A percentile compares a stretch with the other conserved stretches of the same genome.
Conservation (phyloP, 2,113 vertebrate species). For the Phylloscopus trochilus region DNA sequence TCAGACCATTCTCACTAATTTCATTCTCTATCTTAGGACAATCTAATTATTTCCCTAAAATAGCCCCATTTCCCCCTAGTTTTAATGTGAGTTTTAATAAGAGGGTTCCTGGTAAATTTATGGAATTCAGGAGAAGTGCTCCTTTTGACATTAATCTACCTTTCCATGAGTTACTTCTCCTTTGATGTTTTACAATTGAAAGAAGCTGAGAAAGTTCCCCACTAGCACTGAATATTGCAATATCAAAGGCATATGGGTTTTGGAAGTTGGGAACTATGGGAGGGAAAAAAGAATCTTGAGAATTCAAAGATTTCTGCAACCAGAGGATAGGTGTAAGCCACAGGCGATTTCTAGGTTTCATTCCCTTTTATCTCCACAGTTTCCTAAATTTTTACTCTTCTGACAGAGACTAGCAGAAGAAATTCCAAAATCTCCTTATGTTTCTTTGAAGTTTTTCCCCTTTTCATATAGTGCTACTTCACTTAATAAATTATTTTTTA, state of each 20-base stretch:
- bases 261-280: neutral
- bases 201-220: neutral
- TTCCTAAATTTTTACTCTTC: slow-evolving; percentile 22
- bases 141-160: neutral
- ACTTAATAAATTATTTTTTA: neutral
- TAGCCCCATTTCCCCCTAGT: accelerated
- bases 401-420: neutral
- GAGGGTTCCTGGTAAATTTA: neutral
- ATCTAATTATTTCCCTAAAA: neutral
- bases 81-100: neutral
- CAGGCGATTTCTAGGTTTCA: slow-evolving; percentile 18
- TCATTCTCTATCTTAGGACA: neutral
- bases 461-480: neutral
- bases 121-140: neutral
- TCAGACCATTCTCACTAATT: neutral
- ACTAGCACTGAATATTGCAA: slow-evolving; percentile 26
- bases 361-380: slow-evolving; percentile 41
- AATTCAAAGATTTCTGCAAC: slow-evolving; percentile 35
- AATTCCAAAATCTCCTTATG: neutral
- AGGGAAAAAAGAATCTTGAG: neutral
- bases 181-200: slow-evolving; percentile 44
- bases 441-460: neutral
- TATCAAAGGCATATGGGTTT: slow-evolving; percentile 11
- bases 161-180: neutral
- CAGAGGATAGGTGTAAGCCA: slow-evolving; percentile 25